Base-by-base conservation (phyloP, 2,888 invertebrate species). In the Drosophila leonis region DNA sequence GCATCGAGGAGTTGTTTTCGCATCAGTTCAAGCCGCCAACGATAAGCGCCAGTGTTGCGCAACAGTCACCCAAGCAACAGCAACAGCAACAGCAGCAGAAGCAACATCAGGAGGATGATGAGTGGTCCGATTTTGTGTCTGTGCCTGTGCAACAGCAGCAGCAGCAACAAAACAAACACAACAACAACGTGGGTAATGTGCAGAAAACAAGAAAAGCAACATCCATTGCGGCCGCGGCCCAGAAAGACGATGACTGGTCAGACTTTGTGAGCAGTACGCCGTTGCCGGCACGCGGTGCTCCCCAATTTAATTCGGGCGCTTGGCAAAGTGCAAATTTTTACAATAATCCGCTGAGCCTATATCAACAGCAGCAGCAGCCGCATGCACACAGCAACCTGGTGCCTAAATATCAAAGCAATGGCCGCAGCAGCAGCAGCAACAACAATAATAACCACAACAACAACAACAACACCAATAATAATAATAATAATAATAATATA, bases 51-150 rank as follows among this genome's bases (percentile, higher is more conserved):
- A 74, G 88, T 12, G 83, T 90, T 37, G 84, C 90, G 13, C 81
- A 84, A 24, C 78, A 77, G 18, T 69, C 85, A 15, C 65, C 85
- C 2, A 75, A 71, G 15, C 68, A 67, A 6, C 75, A 79, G 39
- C 63, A 60, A 20, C 18, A 41, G 18, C 41, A 24, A 24, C 59
- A 73, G 5, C 61, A 51, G 8, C 74, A 48, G 20, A 68, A 68
- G 7, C 64, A 62, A 3, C 67, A 65, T 3, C 79, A 80, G 42
- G 92, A 92, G 54, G 94, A 94, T 55, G 94, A 94, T 64, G 94
- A 94, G 77, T 94, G 94, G 94, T 93, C 94, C 4, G 94, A 94
- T 78, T 94, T 94, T 91, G 93, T 94, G 35, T 94, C 93, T 71
- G 89, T 93, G 70, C 91, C 91, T 7, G 76, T 87, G 62, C 63